These are phyloP conservation scores for Aradophagus sp. DNA, from an alignment of 1,140 invertebrate species.

Conservation along the genomic window DNA sequence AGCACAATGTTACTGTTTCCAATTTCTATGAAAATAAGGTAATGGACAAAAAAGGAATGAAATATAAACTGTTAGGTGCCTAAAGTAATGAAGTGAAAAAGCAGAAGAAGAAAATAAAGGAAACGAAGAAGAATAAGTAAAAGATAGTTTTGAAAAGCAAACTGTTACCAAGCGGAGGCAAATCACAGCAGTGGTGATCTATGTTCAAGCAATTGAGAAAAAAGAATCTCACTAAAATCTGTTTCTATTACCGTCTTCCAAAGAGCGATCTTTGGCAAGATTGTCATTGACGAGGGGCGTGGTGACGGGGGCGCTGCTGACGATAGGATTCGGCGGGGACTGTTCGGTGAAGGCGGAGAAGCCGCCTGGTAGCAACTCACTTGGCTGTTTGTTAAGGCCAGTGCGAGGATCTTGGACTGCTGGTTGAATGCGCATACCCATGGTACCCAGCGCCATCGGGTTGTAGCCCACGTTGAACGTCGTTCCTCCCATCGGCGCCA, in stretches of 20 bases:
- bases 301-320: slow-evolving; percentile 62
- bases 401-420: slow-evolving; percentile 71
- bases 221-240: slow-evolving; percentile 68
- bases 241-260: slow-evolving; percentile 76
- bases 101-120: no score
- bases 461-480: slow-evolving; percentile 73
- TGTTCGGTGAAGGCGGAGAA: slow-evolving; percentile 66
- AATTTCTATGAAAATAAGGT: no score
- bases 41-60: no score
- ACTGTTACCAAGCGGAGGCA: slow-evolving; percentile 7
- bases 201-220: slow-evolving; percentile 33
- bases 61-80: no score
- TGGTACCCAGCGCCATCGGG: slow-evolving; percentile 75
- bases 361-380: slow-evolving; percentile 80
- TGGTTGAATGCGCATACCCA: slow-evolving; percentile 74
- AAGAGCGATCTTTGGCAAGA: slow-evolving; percentile 80
- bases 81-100: no score
- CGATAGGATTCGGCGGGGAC: slow-evolving; percentile 57
- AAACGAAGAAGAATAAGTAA: neutral
- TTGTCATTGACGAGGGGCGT: slow-evolving; percentile 63
- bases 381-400: slow-evolving; percentile 80
- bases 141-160: neutral
- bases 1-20: no score
- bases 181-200: slow-evolving; percentile 1
- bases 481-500: slow-evolving; percentile 72